Base-by-base conservation (phyloP, 2,113 vertebrate genomes). In the Proteles cristata region DNA sequence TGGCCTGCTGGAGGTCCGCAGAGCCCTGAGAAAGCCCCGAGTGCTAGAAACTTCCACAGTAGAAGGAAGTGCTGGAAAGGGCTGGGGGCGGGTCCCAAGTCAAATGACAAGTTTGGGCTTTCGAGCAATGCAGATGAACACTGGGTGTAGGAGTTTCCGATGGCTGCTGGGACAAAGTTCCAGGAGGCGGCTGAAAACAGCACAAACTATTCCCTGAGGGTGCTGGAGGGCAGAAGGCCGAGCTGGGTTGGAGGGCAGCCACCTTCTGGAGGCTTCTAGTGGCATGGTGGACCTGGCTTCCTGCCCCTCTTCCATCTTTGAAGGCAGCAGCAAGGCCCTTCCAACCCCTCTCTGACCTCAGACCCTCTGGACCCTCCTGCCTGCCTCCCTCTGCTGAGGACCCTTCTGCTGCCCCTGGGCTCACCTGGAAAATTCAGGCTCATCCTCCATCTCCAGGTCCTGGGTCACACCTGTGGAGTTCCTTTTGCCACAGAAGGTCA, bases 81-180 rank as follows among this genome's bases (percentile, higher is more conserved):
- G 11, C 16, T 25, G 21, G 0, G 28, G 35, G 35, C 2, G 0
- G 66, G 48, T 83, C 31, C 61, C 2, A 0, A 50, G 45, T 31
- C 82, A 61, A 28, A 73, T 2, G 12, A 33, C n/a, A 45, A 85
- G 77, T 23, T 9, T 58, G 39, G 33, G 21, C 39, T 14, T 26
- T 10, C 45, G 23, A 17, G 19, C 19, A 28, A 11, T 1, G 14
- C 26, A 14, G 16, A 65, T 10, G 28, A 61, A n/a, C 53, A 28
- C 26, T 1, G 4, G 35, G 61, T 2, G 25, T 11, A 0, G 3
- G 1, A 7, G 8, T 28, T 23, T 63, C 11, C 71, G 7, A 53
- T 0, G 4, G 80, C 5, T 2, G 66, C 45, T 58, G 31, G 39
- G 58, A 43, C 74, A 76, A 66, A 45, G 26, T 5, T 7, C 43